Conservation (phyloP, 1,140 invertebrate species). For the Drosophila subobscura region DNA sequence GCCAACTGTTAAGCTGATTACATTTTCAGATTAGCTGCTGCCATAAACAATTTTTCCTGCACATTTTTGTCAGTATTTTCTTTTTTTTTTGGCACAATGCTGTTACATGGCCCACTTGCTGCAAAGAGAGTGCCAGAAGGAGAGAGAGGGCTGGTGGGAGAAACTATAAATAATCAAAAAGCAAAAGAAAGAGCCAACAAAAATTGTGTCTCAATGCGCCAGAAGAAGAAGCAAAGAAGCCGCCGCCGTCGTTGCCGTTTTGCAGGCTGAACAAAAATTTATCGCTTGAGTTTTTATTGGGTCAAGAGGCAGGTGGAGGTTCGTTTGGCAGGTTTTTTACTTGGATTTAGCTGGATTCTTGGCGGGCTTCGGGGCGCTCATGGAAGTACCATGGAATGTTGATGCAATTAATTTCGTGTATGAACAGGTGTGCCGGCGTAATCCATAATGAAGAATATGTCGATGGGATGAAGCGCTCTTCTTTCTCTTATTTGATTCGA, state of each 20-base stretch:
- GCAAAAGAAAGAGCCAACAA: too few species aligned
- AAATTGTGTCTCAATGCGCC: conserved; percentile 29
- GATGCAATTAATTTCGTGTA: conserved; percentile 56
- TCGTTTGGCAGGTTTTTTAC: conserved; percentile 34
- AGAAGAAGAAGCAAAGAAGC: conserved; percentile 38
- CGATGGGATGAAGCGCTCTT: too few species aligned
- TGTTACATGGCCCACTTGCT: conserved; percentile 67
- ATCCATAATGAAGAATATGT: too few species aligned
- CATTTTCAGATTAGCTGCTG: conserved; percentile 65
- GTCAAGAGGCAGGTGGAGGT: conserved; percentile 73
- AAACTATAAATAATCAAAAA: conserved; percentile 45
- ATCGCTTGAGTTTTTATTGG: conserved; percentile 64
- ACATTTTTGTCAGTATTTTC: conserved; percentile 22
- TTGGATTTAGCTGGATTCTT: conserved; percentile 29
- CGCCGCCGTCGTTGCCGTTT: neutral
- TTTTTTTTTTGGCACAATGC: conserved; percentile 65
- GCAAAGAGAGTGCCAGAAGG: conserved; percentile 15
- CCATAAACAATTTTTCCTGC: conserved; percentile 31
- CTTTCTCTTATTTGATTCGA: too few species aligned
- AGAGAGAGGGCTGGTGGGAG: conserved; percentile 6
- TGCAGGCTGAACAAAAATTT: conserved; percentile 56
- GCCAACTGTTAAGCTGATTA: conserved; percentile 54
- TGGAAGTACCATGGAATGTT: conserved; percentile 19
- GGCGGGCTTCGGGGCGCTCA: conserved; percentile 47
- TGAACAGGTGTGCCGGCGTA: conserved; percentile 38